Percentiles rank a stretch among this genome's conserved stretches.
phyloP scores from a whole-genome alignment of 1,140 invertebrate genomes.

The Drosophila busckii region DNA sequence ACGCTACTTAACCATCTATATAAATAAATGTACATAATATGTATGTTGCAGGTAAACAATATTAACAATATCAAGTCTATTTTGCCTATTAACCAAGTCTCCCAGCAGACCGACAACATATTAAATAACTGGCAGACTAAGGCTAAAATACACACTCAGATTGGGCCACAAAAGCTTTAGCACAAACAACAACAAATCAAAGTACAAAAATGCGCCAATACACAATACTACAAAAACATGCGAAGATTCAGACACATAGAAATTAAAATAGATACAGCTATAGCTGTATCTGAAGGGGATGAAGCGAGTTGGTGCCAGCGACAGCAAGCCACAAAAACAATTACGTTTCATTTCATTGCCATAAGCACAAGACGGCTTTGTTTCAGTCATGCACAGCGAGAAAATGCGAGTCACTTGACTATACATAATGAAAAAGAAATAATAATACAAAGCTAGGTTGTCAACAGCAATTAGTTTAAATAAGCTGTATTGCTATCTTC shows the following conservation, averaged over 20 bases:
- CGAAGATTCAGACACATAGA: slow-evolving; percentile 12
- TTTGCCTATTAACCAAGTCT: slow-evolving; percentile 31
- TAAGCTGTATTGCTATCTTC: no score
- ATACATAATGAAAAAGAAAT: no score
- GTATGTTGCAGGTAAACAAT: no score
- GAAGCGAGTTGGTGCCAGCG: neutral
- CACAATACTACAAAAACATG: slow-evolving; percentile 7
- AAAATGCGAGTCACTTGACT: no score
- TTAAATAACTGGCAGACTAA: no score
- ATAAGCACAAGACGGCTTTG: slow-evolving; percentile 29
- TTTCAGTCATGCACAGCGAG: neutral
- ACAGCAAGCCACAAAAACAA: slow-evolving; percentile 32
- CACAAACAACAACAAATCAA: slow-evolving; percentile 30
- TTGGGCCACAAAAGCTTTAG: neutral
- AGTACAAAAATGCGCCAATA: slow-evolving; percentile 21
- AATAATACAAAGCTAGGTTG: no score
- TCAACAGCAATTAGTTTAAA: no score
- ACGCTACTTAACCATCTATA: no score
- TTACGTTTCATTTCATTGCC: slow-evolving; percentile 55
- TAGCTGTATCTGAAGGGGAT: no score
- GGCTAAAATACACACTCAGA: slow-evolving; percentile 1
- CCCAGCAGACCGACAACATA: no score
- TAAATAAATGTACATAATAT: no score
- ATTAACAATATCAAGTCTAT: no score
- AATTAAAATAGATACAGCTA: neutral